These are phyloP conservation scores for Hirtodrosophila trivittata DNA, from an alignment of 2,888 invertebrate species.

Conservation along the genomic window DNA sequence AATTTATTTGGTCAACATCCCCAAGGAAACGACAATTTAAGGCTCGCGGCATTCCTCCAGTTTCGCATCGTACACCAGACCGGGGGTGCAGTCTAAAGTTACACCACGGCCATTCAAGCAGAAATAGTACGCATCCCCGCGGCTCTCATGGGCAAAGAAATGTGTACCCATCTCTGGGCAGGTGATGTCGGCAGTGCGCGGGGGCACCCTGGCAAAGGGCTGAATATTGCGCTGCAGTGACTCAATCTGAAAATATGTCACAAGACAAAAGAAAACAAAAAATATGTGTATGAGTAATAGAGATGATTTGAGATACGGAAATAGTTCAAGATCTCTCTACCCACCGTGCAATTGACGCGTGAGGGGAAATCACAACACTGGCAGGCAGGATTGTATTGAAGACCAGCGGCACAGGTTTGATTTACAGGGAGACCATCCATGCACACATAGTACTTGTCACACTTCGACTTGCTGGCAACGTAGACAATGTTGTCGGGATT, in stretches of 20 bases:
- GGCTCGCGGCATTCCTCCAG: slow-evolving; percentile 75
- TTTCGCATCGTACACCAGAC: slow-evolving; percentile 75
- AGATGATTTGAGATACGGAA: no score
- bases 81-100: slow-evolving; percentile 80
- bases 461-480: slow-evolving; percentile 71
- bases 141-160: slow-evolving; percentile 68
- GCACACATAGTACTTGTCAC: slow-evolving; percentile 78
- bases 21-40: slow-evolving; percentile 43
- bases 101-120: slow-evolving; percentile 81
- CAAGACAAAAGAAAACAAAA: no score
- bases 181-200: slow-evolving; percentile 72
- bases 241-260: slow-evolving; percentile 68
- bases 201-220: slow-evolving; percentile 72
- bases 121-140: slow-evolving; percentile 73
- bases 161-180: slow-evolving; percentile 76
- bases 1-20: slow-evolving; percentile 43
- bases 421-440: slow-evolving; percentile 68
- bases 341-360: slow-evolving; percentile 74
- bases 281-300: no score
- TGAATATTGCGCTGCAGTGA: slow-evolving; percentile 69
- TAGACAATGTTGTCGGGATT: slow-evolving; percentile 66
- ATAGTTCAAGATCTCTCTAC: no score
- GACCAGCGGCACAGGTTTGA: slow-evolving; percentile 69
- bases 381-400: slow-evolving; percentile 68
- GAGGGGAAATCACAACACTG: slow-evolving; percentile 76